Base-by-base conservation (phyloP, 2,113 vertebrate species). In the Egretta garzetta region DNA sequence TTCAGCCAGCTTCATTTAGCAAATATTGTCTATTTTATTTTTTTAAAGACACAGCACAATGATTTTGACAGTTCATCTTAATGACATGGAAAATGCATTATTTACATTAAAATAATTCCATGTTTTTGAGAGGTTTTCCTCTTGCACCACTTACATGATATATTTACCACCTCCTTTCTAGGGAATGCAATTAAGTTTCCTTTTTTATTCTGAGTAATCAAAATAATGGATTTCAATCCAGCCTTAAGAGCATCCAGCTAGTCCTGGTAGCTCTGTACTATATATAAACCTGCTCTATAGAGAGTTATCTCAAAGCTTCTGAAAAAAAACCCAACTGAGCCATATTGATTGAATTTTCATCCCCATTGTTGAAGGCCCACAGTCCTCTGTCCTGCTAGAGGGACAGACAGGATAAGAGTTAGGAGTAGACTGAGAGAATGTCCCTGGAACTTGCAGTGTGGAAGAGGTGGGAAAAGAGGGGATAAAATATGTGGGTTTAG, bases 201-300 rank as follows among this genome's bases (percentile, higher is more conserved):
- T 76, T 96, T 91, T 97, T 92, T 80, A 86, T 87, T 94, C 82
- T 52, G 59, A 79, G 14, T 85, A 97, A 96, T 92, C 66, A 97
- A 97, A 97, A 93, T 53, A 92, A 91, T 19, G 20, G 52, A 79
- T 79, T 80, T 15, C 45, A 62, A 24, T 39, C 27, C 47, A 80
- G 14, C 22, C 62, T 86, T 67, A 72, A 45, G 52, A 82, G 35
- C 10, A 72, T 9, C 10, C 30, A 71, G 19, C 5, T 67, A 47
- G 20, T 22, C 47, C 56, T 81, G 13, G 16, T 19, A n/a, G 22
- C 6, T 94, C 47, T 39, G 13, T 43, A 58, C 30, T 10, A 9
- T 14, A 52, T 1, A 0, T 35, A 72, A 74, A 5, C 7, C 16
- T 80, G 14, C 4, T 12, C 21, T 63, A 39, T 4, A 79, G 13